Conservation (phyloP, 2,113 vertebrate genomes). For the Zosterops hypoxanthus region DNA sequence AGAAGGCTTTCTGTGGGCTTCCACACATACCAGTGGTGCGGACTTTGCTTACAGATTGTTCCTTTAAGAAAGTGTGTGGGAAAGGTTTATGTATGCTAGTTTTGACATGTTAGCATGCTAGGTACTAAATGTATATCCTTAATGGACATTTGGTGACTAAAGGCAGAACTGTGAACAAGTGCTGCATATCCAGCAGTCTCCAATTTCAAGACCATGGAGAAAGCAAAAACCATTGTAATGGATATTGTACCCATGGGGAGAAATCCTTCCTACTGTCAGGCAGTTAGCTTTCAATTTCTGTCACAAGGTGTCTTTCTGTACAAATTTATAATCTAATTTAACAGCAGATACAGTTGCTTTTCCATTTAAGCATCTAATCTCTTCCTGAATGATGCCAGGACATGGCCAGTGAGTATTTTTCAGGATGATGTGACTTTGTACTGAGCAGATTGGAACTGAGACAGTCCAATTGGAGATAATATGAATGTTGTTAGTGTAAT, state of each 20-base stretch:
- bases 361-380: neutral
- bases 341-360: neutral
- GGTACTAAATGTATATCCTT: neutral
- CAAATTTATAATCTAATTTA: constrained; percentile 16
- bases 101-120: neutral
- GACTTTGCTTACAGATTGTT: neutral
- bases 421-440: neutral
- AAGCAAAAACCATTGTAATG: neutral
- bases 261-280: neutral
- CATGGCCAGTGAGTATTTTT: neutral
- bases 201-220: neutral
- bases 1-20: neutral
- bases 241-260: neutral
- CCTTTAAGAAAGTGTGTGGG: neutral
- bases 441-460: neutral
- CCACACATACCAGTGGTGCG: neutral
- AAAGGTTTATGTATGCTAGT: neutral
- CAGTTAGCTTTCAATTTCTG: constrained; percentile 23
- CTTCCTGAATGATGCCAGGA: neutral
- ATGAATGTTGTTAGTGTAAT: neutral
- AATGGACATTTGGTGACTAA: neutral
- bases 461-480: neutral
- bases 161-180: neutral
- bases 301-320: neutral
- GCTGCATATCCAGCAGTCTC: neutral